Conservation (phyloP, 2,888 invertebrate genomes). For the Phortica magna region DNA sequence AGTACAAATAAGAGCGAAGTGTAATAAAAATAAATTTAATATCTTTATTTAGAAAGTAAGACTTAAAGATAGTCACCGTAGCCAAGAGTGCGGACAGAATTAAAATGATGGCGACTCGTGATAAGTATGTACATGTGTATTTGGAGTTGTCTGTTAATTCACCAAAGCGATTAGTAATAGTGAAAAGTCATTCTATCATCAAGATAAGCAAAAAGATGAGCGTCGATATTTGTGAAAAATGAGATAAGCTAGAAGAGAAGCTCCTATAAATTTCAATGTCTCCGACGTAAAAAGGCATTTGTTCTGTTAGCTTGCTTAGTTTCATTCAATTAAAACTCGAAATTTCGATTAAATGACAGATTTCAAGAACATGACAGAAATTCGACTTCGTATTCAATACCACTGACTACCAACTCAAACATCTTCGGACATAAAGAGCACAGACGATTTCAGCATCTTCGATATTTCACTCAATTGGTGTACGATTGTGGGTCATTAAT, state of each 20-base stretch:
- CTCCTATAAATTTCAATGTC: constrained; percentile 10
- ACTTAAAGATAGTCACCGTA: not conserved
- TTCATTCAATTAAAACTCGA: not conserved
- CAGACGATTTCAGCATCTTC: constrained; percentile 76
- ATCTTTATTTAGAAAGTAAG: not conserved
- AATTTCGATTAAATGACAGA: constrained; percentile 29
- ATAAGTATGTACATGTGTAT: not conserved
- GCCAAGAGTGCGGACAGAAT: not conserved
- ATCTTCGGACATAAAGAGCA: not conserved
- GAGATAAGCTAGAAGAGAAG: not conserved
- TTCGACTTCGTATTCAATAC: constrained; percentile 69
- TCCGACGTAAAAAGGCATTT: not conserved
- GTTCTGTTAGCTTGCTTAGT: not conserved
- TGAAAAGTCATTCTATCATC: not conserved
- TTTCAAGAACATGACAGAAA: constrained; percentile 33
- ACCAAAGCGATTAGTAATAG: not conserved
- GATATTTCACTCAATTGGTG: constrained; percentile 82
- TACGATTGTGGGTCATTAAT: constrained; percentile 79
- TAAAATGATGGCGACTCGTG: not conserved
- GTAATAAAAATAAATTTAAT: not conserved
- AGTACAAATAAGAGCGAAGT: not conserved
- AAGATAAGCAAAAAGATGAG: not conserved
- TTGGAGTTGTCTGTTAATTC: not conserved
- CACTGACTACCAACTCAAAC: constrained; percentile 78
- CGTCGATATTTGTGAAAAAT: not conserved